Evolutionary conservation across 1,140 invertebrate species (phyloP).

Genomic region (Planococcus citri): DNA sequence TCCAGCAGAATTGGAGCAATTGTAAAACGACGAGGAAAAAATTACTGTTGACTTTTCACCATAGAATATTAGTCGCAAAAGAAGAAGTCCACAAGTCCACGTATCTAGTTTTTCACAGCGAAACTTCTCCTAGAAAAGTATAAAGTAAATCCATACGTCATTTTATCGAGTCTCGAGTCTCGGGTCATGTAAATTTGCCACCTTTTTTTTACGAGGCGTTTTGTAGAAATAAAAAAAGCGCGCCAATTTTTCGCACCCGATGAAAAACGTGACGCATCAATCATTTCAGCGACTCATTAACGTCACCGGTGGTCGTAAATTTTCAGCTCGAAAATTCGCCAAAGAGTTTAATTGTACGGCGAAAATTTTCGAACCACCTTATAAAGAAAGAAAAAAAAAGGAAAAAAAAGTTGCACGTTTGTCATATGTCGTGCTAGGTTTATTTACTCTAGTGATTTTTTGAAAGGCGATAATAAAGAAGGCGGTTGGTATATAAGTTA

Average conservation of each 20-base stretch:
- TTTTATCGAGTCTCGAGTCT: too few relatives aligned
- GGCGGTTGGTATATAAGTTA: slow-evolving; percentile 2
- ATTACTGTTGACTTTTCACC: too few relatives aligned
- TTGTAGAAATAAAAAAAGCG: neutral
- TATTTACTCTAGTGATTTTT: slow-evolving; percentile 8
- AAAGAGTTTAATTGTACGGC: neutral
- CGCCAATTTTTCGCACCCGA: neutral
- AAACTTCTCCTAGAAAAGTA: too few relatives aligned
- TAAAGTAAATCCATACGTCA: too few relatives aligned
- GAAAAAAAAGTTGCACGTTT: neutral
- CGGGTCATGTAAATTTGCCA: too few relatives aligned
- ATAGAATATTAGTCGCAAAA: too few relatives aligned
- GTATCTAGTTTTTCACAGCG: too few relatives aligned
- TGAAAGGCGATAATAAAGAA: slow-evolving; percentile 7
- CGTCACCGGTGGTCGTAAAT: neutral
- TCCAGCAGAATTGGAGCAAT: too few relatives aligned
- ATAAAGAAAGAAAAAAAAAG: too few relatives aligned
- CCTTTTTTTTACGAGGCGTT: too few relatives aligned
- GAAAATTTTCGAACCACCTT: slow-evolving; percentile 2
- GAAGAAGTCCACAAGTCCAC: too few relatives aligned
- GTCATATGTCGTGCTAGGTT: neutral
- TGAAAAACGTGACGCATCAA: neutral
- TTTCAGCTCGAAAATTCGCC: neutral
- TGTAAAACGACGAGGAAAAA: too few relatives aligned
- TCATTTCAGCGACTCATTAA: neutral